A percentile compares a stretch with the other conserved stretches of the same genome.
These are phyloP conservation scores for Xestia xanthographa DNA, from an alignment of 2,888 invertebrate species.

Conservation along the genomic window DNA sequence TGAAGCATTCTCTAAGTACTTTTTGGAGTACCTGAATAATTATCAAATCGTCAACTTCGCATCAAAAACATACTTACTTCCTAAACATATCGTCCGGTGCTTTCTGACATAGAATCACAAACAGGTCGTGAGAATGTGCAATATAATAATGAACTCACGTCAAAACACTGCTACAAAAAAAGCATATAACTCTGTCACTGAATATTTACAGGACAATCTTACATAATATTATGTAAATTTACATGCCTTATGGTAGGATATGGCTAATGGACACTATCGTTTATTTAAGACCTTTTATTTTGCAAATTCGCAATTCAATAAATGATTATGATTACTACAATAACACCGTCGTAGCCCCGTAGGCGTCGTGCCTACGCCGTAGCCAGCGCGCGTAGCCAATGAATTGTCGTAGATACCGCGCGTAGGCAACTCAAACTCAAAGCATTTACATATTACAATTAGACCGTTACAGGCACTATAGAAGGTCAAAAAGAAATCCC, in stretches of 20 bases:
- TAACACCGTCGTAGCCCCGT: slow-evolving; percentile 13
- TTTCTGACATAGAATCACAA: background rate
- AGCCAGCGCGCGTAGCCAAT: slow-evolving; percentile 18
- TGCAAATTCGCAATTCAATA: too few species aligned
- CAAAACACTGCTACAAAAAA: too few species aligned
- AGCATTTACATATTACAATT: background rate
- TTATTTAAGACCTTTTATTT: too few species aligned
- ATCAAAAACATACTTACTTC: background rate
- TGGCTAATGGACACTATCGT: too few species aligned
- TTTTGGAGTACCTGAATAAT: background rate
- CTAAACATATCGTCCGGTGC: too few species aligned
- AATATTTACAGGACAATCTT: too few species aligned
- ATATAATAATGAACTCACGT: background rate
- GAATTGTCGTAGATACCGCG: background rate
- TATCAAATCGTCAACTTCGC: background rate
- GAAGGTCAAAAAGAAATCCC: background rate
- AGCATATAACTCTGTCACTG: too few species aligned
- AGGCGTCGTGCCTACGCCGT: slow-evolving; percentile 44
- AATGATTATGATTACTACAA: too few species aligned
- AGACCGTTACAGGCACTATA: background rate
- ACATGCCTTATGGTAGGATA: too few species aligned
- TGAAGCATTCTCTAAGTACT: background rate
- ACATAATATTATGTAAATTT: too few species aligned
- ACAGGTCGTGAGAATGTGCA: background rate
- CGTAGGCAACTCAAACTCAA: slow-evolving; percentile 1